phyloP scores from a whole-genome alignment of 2,888 invertebrate species.

The Agrilus cyanescens region DNA sequence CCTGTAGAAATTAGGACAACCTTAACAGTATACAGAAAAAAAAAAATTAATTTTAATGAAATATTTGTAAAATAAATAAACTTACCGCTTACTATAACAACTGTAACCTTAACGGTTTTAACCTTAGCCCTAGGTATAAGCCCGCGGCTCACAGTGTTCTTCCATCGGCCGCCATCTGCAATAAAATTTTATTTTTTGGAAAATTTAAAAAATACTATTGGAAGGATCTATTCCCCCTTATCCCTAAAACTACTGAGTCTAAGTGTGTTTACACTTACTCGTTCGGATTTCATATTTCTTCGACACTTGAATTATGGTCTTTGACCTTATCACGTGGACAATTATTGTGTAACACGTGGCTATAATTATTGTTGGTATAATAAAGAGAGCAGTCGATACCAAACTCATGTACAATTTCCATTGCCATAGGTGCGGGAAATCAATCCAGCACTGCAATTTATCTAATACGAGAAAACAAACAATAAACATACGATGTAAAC shows the following conservation, averaged over 20 bases:
- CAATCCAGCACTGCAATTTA: slow-evolving; percentile 76
- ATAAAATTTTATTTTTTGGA: background rate
- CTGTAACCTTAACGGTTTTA: slow-evolving; percentile 92
- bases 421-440: slow-evolving; percentile 54
- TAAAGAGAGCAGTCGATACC: slow-evolving; percentile 67
- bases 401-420: slow-evolving; percentile 83
- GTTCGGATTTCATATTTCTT: slow-evolving; percentile 4
- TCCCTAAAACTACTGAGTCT: no score
- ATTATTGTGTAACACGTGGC: slow-evolving; percentile 80
- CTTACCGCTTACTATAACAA: slow-evolving; percentile 66
- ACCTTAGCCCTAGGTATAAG: slow-evolving; percentile 88
- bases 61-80: slow-evolving; percentile 33
- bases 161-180: slow-evolving; percentile 37
- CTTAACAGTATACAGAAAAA: no score
- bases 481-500: background rate
- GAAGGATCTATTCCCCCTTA: no score
- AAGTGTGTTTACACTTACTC: no score
- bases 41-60: no score
- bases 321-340: slow-evolving; percentile 81
- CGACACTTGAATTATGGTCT: slow-evolving; percentile 37
- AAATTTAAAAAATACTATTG: no score
- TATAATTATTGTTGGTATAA: slow-evolving; percentile 74
- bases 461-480: slow-evolving; percentile 29
- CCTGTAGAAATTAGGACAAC: no score
- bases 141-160: slow-evolving; percentile 79